Evolutionary conservation across 2,797 vertebrate genomes (phyloP).

Genomic region (Nannoperca obscura): DNA sequence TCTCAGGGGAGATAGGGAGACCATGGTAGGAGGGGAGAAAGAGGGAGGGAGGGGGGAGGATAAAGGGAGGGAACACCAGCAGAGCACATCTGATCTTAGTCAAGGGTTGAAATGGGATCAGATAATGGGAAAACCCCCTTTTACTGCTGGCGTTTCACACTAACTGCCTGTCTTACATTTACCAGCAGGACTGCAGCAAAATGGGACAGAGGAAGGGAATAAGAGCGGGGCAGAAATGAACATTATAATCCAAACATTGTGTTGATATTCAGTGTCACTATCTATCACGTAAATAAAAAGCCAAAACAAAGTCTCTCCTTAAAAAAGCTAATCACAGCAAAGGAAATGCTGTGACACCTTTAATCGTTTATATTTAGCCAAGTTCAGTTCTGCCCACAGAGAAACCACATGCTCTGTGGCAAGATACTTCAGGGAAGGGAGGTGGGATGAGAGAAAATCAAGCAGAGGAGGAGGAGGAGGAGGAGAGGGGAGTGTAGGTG

Average conservation of each 20-base stretch:
- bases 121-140: slow-evolving; percentile 54
- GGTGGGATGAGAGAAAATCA: slow-evolving; percentile 27
- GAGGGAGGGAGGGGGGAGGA: not conserved
- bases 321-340: slow-evolving; percentile 15
- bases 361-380: slow-evolving; percentile 56
- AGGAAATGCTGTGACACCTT: slow-evolving; percentile 26
- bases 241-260: not conserved
- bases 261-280: not conserved
- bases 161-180: slow-evolving; percentile 38
- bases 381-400: slow-evolving; percentile 56
- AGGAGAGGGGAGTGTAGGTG: slow-evolving; percentile 63
- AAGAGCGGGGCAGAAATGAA: not conserved
- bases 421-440: slow-evolving; percentile 46
- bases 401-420: slow-evolving; percentile 60
- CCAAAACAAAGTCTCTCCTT: slow-evolving; percentile 3
- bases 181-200: slow-evolving; percentile 27
- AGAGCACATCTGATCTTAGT: slow-evolving; percentile 57
- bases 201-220: not conserved
- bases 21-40: slow-evolving; percentile 9
- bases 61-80: slow-evolving; percentile 39
- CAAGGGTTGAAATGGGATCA: slow-evolving; percentile 62
- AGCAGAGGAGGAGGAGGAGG: slow-evolving; percentile 11
- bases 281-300: not conserved
- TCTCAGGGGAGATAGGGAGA: slow-evolving; percentile 50
- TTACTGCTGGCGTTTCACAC: slow-evolving; percentile 38